Evolutionary conservation across 2,113 vertebrate genomes (phyloP).

Genomic region (Neolamprologus ventralis): DNA sequence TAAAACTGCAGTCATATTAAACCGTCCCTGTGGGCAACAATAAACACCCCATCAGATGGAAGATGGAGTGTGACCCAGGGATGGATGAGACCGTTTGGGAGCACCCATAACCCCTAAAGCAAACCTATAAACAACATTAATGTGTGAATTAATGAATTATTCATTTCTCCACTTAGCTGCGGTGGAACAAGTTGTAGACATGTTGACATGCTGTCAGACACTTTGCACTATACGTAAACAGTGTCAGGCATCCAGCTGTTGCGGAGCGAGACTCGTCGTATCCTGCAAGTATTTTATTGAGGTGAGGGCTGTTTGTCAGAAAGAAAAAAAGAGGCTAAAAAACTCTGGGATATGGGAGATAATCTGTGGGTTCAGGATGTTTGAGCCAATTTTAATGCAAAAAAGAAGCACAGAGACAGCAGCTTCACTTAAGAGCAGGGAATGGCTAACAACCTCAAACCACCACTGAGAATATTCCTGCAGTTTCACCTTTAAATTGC

Average conservation of each 20-base stretch:
- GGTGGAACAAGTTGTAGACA: not conserved
- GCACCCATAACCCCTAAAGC: not conserved
- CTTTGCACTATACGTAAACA: not conserved
- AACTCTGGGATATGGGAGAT: not conserved
- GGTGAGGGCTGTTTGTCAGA: not conserved
- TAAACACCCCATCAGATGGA: not conserved
- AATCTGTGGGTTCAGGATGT: not conserved
- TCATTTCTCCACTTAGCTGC: not conserved
- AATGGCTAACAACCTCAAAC: not conserved
- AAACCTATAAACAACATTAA: not conserved
- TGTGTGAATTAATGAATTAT: not conserved
- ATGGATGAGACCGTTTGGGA: not conserved
- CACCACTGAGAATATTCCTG: not conserved
- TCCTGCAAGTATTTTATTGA: not conserved
- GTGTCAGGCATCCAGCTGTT: not conserved
- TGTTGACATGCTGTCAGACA: not conserved
- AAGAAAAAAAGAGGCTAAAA: not conserved
- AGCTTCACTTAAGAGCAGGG: not conserved
- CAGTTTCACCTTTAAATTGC: not conserved
- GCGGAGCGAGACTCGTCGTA: rapidly evolving
- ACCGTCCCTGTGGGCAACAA: not conserved
- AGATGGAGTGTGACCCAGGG: not conserved
- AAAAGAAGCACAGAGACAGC: not conserved
- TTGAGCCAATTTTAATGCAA: not conserved
- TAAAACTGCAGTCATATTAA: not conserved